Percentiles rank a stretch among this genome's conserved stretches.
These are phyloP conservation scores for Scrobipalpa costella DNA, from an alignment of 2,888 invertebrate genomes.

Conservation along the genomic window DNA sequence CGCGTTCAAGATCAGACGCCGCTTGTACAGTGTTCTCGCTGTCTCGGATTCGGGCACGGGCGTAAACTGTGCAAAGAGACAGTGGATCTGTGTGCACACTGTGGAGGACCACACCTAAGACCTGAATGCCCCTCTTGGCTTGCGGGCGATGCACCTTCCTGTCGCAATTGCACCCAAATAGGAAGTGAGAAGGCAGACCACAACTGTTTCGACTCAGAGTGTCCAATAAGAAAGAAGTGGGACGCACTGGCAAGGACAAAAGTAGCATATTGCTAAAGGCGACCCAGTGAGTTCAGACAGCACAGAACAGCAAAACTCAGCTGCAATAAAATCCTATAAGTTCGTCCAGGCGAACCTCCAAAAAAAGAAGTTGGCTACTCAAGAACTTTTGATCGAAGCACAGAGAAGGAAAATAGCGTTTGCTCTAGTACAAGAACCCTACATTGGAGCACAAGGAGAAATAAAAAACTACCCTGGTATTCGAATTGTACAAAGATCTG, in stretches of 20 bases:
- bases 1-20: not conserved
- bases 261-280: slow-evolving; percentile 32
- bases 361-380: slow-evolving; percentile 19
- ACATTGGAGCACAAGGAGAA: not conserved
- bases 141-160: slow-evolving; percentile 1
- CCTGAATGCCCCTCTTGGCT: not conserved
- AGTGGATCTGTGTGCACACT: slow-evolving; percentile 5
- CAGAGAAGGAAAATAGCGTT: not conserved
- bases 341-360: slow-evolving; percentile 25
- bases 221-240: slow-evolving; percentile 26
- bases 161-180: slow-evolving; percentile 28
- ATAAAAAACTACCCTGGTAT: not conserved
- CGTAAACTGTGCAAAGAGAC: not conserved
- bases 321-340: not conserved
- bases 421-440: slow-evolving; percentile 29
- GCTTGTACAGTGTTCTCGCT: slow-evolving; percentile 1
- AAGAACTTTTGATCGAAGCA: slow-evolving; percentile 21
- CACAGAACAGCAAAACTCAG: no score
- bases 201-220: slow-evolving; percentile 30
- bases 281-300: not conserved
- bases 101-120: slow-evolving; percentile 7
- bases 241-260: slow-evolving; percentile 28
- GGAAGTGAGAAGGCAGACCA: slow-evolving; percentile 16
- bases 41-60: slow-evolving; percentile 13
- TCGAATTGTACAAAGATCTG: not conserved